Percentiles rank a stretch among this genome's conserved stretches.
phyloP scores from a whole-genome alignment of 2,888 invertebrate species.

The Lasiommata megera region DNA sequence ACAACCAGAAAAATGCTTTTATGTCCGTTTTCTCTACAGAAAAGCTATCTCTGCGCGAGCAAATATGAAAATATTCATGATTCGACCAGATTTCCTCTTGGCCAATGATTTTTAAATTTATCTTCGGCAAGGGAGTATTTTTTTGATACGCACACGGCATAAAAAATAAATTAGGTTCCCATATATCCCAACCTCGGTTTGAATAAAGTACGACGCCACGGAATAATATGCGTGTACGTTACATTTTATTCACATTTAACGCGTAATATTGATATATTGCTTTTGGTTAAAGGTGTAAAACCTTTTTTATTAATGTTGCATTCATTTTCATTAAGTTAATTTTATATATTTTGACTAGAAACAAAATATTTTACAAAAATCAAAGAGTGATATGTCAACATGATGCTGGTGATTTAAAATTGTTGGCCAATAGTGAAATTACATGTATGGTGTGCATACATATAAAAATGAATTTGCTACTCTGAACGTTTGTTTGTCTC shows the following conservation, averaged over 20 bases:
- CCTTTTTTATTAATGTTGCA: neutral
- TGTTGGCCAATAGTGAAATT: too few relatives aligned
- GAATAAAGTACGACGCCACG: slow-evolving; percentile 35
- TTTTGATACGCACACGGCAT: slow-evolving; percentile 36
- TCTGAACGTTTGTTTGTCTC: too few relatives aligned
- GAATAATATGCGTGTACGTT: slow-evolving; percentile 33
- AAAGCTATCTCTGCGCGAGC: slow-evolving; percentile 9
- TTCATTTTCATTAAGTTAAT: neutral
- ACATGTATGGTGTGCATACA: too few relatives aligned
- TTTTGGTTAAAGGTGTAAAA: slow-evolving; percentile 1
- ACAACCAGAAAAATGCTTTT: too few relatives aligned
- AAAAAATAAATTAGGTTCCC: slow-evolving; percentile 45
- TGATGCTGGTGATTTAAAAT: too few relatives aligned
- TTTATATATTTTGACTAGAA: too few relatives aligned
- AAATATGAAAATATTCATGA: slow-evolving; percentile 40
- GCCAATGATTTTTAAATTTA: slow-evolving; percentile 42
- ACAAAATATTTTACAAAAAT: too few relatives aligned
- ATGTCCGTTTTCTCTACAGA: slow-evolving; percentile 3
- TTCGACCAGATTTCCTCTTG: slow-evolving; percentile 37
- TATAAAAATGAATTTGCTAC: too few relatives aligned
- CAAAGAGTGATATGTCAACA: too few relatives aligned
- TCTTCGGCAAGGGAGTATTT: slow-evolving; percentile 36
- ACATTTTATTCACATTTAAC: slow-evolving; percentile 17
- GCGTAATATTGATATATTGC: slow-evolving; percentile 16
- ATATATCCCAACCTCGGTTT: slow-evolving; percentile 33